Conservation (phyloP, 2,888 invertebrate species). For the Anorthoa munda region DNA sequence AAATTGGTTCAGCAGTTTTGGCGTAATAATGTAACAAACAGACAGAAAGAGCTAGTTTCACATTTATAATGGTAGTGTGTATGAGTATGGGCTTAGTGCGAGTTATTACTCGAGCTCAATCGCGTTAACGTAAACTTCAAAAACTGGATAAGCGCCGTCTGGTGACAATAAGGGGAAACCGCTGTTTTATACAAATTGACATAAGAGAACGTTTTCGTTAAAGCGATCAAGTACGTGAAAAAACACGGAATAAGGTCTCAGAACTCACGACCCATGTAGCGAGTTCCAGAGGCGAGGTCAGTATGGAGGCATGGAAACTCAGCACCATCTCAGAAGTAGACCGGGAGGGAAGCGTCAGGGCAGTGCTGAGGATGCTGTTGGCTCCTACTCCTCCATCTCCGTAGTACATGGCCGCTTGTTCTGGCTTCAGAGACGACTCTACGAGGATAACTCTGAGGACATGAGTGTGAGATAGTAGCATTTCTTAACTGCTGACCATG, state of each 20-base stretch:
- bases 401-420: slow-evolving; percentile 78
- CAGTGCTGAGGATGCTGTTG: slow-evolving; percentile 80
- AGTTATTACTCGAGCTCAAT: too few species aligned
- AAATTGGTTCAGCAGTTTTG: too few species aligned
- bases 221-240: too few species aligned
- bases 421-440: slow-evolving; percentile 75
- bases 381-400: slow-evolving; percentile 80
- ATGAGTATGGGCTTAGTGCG: neutral
- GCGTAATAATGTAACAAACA: too few species aligned
- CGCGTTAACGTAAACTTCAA: too few species aligned
- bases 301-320: slow-evolving; percentile 76
- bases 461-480: too few species aligned
- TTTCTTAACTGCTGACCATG: too few species aligned
- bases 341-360: slow-evolving; percentile 71
- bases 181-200: too few species aligned
- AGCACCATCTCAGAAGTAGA: slow-evolving; percentile 78
- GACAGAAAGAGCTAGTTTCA: neutral
- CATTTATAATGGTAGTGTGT: neutral
- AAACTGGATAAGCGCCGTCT: too few species aligned
- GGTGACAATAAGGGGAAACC: too few species aligned
- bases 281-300: slow-evolving; percentile 77
- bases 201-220: too few species aligned
- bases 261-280: slow-evolving; percentile 84
- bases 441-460: slow-evolving; percentile 81
- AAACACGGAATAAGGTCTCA: too few species aligned